A percentile compares a stretch with the other conserved stretches of the same genome.
Conservation (phyloP, 1,140 invertebrate genomes). For the Brachionus sp. region DNA sequence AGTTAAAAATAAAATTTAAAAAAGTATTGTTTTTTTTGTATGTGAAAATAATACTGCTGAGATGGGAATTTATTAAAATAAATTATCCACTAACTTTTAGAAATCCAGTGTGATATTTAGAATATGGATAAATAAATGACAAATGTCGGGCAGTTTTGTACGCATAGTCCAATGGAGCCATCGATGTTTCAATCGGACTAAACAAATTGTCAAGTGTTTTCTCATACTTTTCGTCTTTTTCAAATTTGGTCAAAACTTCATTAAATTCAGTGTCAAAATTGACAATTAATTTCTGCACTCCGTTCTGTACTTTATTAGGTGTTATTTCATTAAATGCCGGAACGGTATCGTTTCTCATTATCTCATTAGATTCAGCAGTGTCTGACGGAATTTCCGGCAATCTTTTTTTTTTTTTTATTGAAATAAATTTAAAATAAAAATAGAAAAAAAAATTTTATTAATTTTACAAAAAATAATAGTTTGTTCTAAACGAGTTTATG, state of each 20-base stretch:
- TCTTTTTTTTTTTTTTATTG: conserved; percentile 59
- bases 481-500: not conserved
- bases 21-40: no score
- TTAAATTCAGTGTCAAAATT: conserved; percentile 72
- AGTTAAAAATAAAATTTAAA: no score
- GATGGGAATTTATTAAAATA: no score
- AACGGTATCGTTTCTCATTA: conserved; percentile 70
- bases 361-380: conserved; percentile 68
- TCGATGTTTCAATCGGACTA: conserved; percentile 70
- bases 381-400: conserved; percentile 85
- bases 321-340: conserved; percentile 75
- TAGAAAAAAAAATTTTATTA: not conserved
- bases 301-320: conserved; percentile 75
- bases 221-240: conserved; percentile 53
- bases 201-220: conserved; percentile 73
- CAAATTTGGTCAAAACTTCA: conserved; percentile 64
- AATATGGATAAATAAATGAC: conserved; percentile 72
- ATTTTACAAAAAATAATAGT: conserved; percentile 27
- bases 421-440: not conserved
- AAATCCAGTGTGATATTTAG: conserved; percentile 59
- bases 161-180: conserved; percentile 72
- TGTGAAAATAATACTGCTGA: no score
- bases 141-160: conserved; percentile 79
- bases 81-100: conserved; percentile 48
- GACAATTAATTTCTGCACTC: conserved; percentile 75